Base-by-base conservation (phyloP, 2,797 vertebrate species). In the Oreochromis grahami region DNA sequence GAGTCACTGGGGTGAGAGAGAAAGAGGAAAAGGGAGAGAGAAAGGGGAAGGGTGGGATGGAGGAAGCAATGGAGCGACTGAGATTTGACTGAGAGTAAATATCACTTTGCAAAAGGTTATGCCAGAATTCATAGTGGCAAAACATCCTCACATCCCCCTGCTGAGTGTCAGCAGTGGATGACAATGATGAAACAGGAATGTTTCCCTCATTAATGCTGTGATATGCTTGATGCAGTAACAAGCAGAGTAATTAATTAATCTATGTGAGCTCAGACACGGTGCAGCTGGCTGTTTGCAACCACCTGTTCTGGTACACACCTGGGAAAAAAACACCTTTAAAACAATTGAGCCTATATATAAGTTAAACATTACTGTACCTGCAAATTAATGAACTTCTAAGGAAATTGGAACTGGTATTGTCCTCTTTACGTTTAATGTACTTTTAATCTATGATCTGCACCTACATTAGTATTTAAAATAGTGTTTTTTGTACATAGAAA, bases 1-100 rank as follows among this genome's bases (percentile, higher is more conserved):
- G 98, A 97, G 98, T 95, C 94, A 96, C 85, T 51, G 1, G 43
- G 81, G 86, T 89, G 88, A 92, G 93, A 84, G 84, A 90, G 84
- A 55, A 78, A 52, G 26, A 68, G 24, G 38, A 29, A 43, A 53
- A 55, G 68, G 26, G 43, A 12, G 38, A 72, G 21, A 26, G 68
- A 32, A 78, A 86, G 45, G 17, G 55, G n/a, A 50, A 63, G 76
- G 58, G 86, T 77, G 32, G 60, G 77, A 81, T 48, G 48, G 70
- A 83, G 70, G 80, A 34, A 65, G 76, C 14, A 15, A 81, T 51
- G 68, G 76, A 89, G 79, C 80, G 77, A 87, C 83, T 83, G 89
- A 48, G 74, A 85, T 76, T 81, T 74, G 77, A 84, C 41, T 21
- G n/a, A 81, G 51, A 85, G 83, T 84, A 86, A 87, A 88, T 78